Conservation (phyloP, 1,140 invertebrate genomes). For the Drosophila kohkoa region DNA sequence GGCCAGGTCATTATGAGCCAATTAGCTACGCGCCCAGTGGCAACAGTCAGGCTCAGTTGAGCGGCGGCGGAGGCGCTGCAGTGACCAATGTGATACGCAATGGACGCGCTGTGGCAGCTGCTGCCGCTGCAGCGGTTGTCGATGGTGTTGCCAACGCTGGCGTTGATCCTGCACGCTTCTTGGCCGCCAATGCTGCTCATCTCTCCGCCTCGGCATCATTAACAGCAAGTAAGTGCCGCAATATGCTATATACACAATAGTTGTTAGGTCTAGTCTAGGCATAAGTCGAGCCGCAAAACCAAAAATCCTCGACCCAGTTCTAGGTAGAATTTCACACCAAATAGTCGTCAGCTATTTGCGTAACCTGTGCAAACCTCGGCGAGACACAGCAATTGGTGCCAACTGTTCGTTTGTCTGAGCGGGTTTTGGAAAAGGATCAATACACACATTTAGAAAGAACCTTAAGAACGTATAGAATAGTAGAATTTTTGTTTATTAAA, state of each 20-base stretch:
- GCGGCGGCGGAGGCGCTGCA: conserved; percentile 48
- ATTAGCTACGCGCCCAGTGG: conserved; percentile 65
- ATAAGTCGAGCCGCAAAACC: conserved; percentile 31
- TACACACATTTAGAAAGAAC: not conserved
- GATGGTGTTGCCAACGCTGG: conserved; percentile 36
- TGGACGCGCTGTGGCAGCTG: conserved; percentile 60
- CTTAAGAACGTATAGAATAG: not conserved
- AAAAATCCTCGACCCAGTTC: conserved; percentile 16
- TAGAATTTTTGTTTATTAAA: not conserved
- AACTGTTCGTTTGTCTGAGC: conserved; percentile 37
- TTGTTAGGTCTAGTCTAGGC: conserved; percentile 4
- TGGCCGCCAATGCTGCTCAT: conserved; percentile 47
- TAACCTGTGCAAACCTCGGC: conserved; percentile 65
- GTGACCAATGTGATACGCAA: conserved; percentile 80
- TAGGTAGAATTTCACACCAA: conserved; percentile 66
- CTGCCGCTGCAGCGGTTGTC: conserved; percentile 56
- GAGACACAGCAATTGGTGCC: conserved; percentile 24
- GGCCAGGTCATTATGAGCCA: conserved; percentile 70
- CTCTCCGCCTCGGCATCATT: conserved; percentile 85
- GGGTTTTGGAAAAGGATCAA: conserved; percentile 17
- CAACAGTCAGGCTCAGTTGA: conserved; percentile 56
- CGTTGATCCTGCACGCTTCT: conserved; percentile 54
- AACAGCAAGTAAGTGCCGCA: conserved; percentile 85
- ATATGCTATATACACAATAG: not conserved
- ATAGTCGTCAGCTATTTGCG: conserved; percentile 53